These are phyloP conservation scores for Symphodus melops DNA, from an alignment of 2,113 vertebrate genomes.

Conservation along the genomic window DNA sequence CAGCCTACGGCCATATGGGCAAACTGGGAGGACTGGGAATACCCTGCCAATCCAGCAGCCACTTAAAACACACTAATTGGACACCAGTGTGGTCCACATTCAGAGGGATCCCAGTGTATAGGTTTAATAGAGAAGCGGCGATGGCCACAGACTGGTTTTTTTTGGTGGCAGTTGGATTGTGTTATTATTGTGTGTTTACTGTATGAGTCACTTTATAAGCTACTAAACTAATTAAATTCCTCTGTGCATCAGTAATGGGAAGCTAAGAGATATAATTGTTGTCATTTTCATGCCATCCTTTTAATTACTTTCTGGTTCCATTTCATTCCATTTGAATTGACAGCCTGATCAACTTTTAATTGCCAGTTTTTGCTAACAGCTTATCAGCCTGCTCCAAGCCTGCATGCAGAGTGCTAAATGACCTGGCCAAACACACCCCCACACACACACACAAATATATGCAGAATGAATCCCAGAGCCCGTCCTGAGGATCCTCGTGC, in stretches of 20 bases:
- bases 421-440: constrained; percentile 74
- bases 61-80: constrained; percentile 82
- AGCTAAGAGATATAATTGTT: constrained; percentile 85
- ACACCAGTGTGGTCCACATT: constrained; percentile 39
- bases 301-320: constrained; percentile 87
- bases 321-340: constrained; percentile 86
- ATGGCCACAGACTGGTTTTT: neutral
- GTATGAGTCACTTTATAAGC: constrained; percentile 60
- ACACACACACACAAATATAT: constrained; percentile 31
- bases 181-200: constrained; percentile 63
- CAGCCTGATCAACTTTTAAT: constrained; percentile 86
- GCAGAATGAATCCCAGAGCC: constrained; percentile 33
- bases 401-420: constrained; percentile 77
- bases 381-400: constrained; percentile 82
- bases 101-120: constrained; percentile 17
- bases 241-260: constrained; percentile 77
- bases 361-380: constrained; percentile 82
- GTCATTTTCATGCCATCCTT: constrained; percentile 80
- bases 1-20: constrained; percentile 79
- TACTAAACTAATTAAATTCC: constrained; percentile 82
- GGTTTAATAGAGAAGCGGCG: constrained; percentile 20
- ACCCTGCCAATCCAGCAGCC: constrained; percentile 66
- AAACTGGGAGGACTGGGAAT: constrained; percentile 76
- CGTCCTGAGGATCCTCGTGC: constrained; percentile 29
- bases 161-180: constrained; percentile 1